phyloP scores from a whole-genome alignment of 1,140 invertebrate species.

The Bombus affinis region DNA sequence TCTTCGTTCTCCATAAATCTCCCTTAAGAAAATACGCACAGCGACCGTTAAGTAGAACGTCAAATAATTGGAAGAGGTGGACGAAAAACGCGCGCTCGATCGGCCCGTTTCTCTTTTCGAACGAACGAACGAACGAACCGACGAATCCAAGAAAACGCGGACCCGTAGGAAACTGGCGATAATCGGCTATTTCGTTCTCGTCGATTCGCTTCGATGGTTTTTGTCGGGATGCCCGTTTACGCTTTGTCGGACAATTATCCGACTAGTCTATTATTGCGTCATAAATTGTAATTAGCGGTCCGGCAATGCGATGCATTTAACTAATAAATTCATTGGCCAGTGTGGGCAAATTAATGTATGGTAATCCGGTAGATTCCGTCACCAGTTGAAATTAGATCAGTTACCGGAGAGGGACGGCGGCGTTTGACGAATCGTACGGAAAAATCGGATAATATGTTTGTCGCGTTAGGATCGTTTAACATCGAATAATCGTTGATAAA shows the following conservation, averaged over 20 bases:
- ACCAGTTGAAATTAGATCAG: constrained; percentile 61
- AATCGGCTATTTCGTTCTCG: not conserved
- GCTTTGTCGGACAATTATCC: constrained; percentile 52
- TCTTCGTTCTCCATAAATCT: constrained; percentile 39
- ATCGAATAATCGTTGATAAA: not conserved
- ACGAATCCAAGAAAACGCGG: not conserved
- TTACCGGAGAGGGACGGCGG: constrained; percentile 23
- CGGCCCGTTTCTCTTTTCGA: no score
- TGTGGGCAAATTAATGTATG: constrained; percentile 68
- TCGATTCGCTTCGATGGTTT: not conserved
- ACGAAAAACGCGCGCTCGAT: constrained; percentile 12
- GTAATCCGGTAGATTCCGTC: constrained; percentile 63
- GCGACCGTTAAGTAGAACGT: constrained; percentile 39
- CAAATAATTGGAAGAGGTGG: constrained; percentile 19
- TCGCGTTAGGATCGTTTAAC: constrained; percentile 10
- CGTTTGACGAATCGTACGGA: constrained; percentile 55
- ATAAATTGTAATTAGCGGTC: constrained; percentile 67
- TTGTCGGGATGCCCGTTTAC: not conserved
- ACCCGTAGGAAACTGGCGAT: not conserved
- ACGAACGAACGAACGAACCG: not conserved
- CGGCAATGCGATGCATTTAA: constrained; percentile 64
- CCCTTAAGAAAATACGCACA: not conserved
- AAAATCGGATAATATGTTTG: constrained; percentile 42
- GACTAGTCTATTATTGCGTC: constrained; percentile 59
- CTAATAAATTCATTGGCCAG: constrained; percentile 67